A percentile compares a stretch with the other conserved stretches of the same genome.
Conservation (phyloP, 30 jellyfish, hydroid and myxozoan genomes). For the Mastigias papua region DNA sequence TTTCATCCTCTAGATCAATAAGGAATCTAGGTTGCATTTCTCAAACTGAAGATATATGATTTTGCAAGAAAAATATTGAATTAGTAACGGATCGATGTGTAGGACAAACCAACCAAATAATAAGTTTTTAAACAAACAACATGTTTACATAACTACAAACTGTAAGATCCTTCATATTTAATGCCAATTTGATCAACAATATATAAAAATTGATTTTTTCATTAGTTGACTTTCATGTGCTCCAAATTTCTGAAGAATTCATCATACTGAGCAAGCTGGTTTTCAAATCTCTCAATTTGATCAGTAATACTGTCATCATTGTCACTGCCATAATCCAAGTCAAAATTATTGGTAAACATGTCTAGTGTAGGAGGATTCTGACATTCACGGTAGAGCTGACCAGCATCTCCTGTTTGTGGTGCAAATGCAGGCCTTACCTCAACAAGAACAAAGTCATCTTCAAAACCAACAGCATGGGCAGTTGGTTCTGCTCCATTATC, state of each 20-base stretch:
- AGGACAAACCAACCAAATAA: not conserved
- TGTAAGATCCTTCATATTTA: not conserved
- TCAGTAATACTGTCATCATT: conserved; percentile 68
- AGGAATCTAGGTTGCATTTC: no score
- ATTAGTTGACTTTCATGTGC: conserved; percentile 47
- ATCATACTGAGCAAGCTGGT: conserved; percentile 72
- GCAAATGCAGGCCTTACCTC: conserved; percentile 98
- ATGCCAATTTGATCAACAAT: no score
- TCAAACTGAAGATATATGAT: no score
- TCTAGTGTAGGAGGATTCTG: conserved; percentile 86
- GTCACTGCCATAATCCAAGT: conserved; percentile 55
- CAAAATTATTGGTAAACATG: conserved; percentile 72
- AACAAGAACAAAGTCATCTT: conserved; percentile 98
- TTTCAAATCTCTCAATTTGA: conserved; percentile 71
- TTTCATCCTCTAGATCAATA: no score
- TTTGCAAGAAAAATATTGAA: not conserved
- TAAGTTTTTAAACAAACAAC: not conserved
- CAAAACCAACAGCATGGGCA: conserved; percentile 97
- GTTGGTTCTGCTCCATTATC: conserved; percentile 55
- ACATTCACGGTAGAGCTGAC: conserved; percentile 81
- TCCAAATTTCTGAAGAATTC: conserved; percentile 79
- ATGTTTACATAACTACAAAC: not conserved
- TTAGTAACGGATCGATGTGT: not conserved
- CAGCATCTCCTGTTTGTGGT: conserved; percentile 88
- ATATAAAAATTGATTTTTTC: not conserved